Evolutionary conservation across 2,888 invertebrate genomes (phyloP), one percentile per base, ranked within the genome.

Genomic region (Campoplex nolae): DNA sequence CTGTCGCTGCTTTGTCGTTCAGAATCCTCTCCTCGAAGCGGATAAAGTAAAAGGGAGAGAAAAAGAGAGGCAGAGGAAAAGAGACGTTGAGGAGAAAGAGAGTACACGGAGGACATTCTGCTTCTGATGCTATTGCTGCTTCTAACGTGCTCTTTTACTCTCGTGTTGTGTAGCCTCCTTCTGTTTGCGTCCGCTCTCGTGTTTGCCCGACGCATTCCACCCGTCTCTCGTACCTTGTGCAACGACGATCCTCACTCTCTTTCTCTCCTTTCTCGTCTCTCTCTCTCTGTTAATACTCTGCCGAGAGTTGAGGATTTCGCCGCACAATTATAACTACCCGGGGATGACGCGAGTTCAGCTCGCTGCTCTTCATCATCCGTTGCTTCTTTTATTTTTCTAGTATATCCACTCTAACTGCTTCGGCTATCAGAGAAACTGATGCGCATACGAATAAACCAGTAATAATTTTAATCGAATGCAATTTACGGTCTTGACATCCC

Each of bases 121-220:
- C 82, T 84, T 75, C 82, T 77, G 77, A 51, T 76, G 70, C 75
- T 70, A 85, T 88, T 89, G 81, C 78, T 89, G 13, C 75, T 76
- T 79, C 77, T 70, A 75, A 62, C 71, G 58, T 79, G 75, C 71
- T 91, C 89, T 90, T 89, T 87, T 88, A 62, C 85, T 83, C 87
- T 78, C 74, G 42, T 67, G 35, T 54, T 28, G 84, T 75, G 78
- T 54, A 79, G 75, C 84, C 73, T 80, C 90, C 90, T 91, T 88
- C 87, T 92, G 89, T 92, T 92, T 92, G 91, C 85, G 87, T 90
- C 91, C 89, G 90, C 88, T 89, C 90, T 90, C 89, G 88, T 92
- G 91, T 93, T 93, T 92, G 91, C 91, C 89, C 91, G 92, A 88
- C 90, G 90, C 92, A 93, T 93, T 93, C 93, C 93, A 90, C 88